Base-by-base conservation (phyloP, 2,888 invertebrate species). In the Lasioglossum morio region DNA sequence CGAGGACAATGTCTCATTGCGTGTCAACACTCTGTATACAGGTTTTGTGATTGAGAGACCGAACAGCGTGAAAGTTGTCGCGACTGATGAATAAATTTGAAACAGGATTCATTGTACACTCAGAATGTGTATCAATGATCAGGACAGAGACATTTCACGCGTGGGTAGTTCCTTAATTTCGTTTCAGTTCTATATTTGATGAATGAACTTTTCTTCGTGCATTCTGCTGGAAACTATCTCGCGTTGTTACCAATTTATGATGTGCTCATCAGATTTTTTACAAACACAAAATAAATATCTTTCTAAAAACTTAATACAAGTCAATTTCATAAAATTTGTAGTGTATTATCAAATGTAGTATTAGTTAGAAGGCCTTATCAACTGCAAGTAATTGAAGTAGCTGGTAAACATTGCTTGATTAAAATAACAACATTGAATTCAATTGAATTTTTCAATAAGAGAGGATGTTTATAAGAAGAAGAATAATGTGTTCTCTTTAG, bases 61-160 rank as follows among this genome's bases (percentile, higher is more conserved):
- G 63, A 40, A 23, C 46, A 14, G 16, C 48, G 63, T 79, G 81
- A 82, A 79, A 79, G 82, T 80, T 53, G 63, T 27, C n/a, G 40
- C 19, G 48, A 7, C 37, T 23, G 19, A 57, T 66, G 81, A 74
- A 73, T 79, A 82, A 73, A 82, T 82, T 69, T 80, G 37, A 66
- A 66, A 66, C 66, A 34, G 69, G 69, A 69, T 19, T 37, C 69
- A 69, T 69, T 69, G 69, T 66, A 66, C 34, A 34, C 5, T 1
- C 16, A 66, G 66, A 66, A 34, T 66, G 19, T 66, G 34, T 30
- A 66, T 19, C 34, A 60, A 27, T 27, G 60, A 60, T 60, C 16
- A 2, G 34, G 16, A 16, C 16, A 34, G 63, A 63, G 16, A 19
- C 30, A 66, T 66, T 66, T 66, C 16, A 19, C 34, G 66, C 34